phyloP scores from a whole-genome alignment of 2,797 vertebrate genomes.

The Benthosema pterotum region DNA sequence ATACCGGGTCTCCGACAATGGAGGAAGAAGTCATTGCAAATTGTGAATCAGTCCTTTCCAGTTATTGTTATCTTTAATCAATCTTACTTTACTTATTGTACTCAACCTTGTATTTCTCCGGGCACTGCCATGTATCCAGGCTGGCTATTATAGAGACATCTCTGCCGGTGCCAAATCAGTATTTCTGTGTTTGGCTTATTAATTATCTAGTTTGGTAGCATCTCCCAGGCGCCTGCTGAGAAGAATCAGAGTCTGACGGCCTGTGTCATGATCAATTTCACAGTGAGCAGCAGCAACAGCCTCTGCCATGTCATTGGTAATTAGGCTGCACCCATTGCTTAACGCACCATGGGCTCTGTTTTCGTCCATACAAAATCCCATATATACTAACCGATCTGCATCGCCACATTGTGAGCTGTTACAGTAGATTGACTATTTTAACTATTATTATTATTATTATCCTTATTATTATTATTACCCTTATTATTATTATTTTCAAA shows the following conservation, averaged over 20 bases:
- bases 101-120: neutral
- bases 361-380: too few species aligned
- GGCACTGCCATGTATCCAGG: neutral
- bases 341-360: slow-evolving; percentile 74
- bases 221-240: slow-evolving; percentile 69
- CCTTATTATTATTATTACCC: too few species aligned
- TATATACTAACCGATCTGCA: too few species aligned
- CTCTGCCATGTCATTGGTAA: slow-evolving; percentile 85
- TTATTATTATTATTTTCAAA: too few species aligned
- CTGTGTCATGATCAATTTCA: slow-evolving; percentile 84
- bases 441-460: too few species aligned
- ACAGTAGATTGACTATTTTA: too few species aligned
- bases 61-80: too few species aligned
- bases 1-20: too few species aligned
- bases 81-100: neutral
- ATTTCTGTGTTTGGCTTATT: slow-evolving; percentile 74
- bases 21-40: too few species aligned
- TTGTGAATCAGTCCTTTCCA: too few species aligned
- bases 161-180: slow-evolving; percentile 60
- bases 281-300: slow-evolving; percentile 84
- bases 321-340: slow-evolving; percentile 85
- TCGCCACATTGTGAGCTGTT: too few species aligned
- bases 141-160: slow-evolving; percentile 67
- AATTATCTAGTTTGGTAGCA: slow-evolving; percentile 73
- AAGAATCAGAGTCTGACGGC: slow-evolving; percentile 78